These are phyloP conservation scores for Platanista minor DNA, from an alignment of 2,113 vertebrate species.

Conservation along the genomic window DNA sequence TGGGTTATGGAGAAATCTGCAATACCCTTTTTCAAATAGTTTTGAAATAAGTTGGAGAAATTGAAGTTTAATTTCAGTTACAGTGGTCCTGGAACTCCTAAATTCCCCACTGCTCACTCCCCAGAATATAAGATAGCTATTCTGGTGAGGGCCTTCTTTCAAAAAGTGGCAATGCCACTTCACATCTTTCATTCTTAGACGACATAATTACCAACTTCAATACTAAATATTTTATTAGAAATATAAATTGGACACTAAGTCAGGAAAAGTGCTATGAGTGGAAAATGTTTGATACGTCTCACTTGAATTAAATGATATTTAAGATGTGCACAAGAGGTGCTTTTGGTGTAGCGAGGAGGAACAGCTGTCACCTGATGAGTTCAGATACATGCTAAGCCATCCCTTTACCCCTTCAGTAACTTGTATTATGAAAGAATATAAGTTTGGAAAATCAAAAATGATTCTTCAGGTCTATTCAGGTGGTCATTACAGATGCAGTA, in stretches of 20 bases:
- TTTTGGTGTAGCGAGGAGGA: background rate
- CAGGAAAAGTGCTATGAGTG: background rate
- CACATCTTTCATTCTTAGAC: background rate
- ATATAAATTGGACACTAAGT: background rate
- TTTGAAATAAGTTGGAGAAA: slow-evolving; percentile 38
- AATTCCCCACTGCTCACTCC: background rate
- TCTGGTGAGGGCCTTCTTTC: background rate
- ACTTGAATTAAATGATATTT: background rate
- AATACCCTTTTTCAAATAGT: background rate
- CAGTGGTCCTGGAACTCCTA: background rate
- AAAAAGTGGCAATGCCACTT: background rate
- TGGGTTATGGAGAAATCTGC: background rate
- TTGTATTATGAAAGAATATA: background rate
- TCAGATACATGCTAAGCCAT: background rate
- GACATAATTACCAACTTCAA: background rate
- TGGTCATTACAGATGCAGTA: background rate
- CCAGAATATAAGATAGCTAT: background rate
- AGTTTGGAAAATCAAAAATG: background rate
- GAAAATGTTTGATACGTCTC: background rate
- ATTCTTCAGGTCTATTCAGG: background rate
- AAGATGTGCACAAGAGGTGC: background rate
- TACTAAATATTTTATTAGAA: background rate
- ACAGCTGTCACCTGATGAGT: background rate
- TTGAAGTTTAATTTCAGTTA: slow-evolving; percentile 16
- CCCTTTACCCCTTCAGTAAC: background rate